These are phyloP conservation scores for Gila robusta DNA, from an alignment of 2,797 vertebrate genomes.

Conservation along the genomic window DNA sequence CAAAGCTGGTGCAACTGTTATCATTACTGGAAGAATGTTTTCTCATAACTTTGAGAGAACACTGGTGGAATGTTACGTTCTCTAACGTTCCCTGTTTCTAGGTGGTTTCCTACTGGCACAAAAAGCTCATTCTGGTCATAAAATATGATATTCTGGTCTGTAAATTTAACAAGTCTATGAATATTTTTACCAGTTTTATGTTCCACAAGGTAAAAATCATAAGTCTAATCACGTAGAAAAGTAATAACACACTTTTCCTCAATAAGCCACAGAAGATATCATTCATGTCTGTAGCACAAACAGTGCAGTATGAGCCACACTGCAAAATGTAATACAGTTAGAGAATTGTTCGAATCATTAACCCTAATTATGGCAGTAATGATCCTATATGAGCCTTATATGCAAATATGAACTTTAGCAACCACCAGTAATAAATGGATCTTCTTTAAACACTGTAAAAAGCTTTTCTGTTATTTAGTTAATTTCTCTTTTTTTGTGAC, in stretches of 20 bases:
- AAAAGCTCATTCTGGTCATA: background rate
- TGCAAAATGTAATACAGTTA: background rate
- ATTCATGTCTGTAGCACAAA: slow-evolving; percentile 1
- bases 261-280: background rate
- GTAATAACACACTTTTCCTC: background rate
- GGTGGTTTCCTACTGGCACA: background rate
- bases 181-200: background rate
- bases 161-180: background rate
- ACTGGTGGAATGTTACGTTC: too few relatives aligned
- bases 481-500: background rate
- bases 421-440: background rate
- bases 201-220: background rate
- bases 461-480: background rate
- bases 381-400: slow-evolving; percentile 16
- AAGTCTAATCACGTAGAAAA: background rate
- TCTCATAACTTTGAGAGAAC: too few relatives aligned
- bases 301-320: background rate
- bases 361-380: slow-evolving; percentile 21
- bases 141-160: background rate
- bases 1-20: too few relatives aligned
- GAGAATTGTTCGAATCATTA: slow-evolving; percentile 22
- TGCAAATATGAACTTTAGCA: slow-evolving; percentile 28
- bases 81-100: too few relatives aligned
- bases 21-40: too few relatives aligned
- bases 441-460: slow-evolving; percentile 1